Conservation (phyloP, 2,888 invertebrate species). For the Drosophila kokeensis region DNA sequence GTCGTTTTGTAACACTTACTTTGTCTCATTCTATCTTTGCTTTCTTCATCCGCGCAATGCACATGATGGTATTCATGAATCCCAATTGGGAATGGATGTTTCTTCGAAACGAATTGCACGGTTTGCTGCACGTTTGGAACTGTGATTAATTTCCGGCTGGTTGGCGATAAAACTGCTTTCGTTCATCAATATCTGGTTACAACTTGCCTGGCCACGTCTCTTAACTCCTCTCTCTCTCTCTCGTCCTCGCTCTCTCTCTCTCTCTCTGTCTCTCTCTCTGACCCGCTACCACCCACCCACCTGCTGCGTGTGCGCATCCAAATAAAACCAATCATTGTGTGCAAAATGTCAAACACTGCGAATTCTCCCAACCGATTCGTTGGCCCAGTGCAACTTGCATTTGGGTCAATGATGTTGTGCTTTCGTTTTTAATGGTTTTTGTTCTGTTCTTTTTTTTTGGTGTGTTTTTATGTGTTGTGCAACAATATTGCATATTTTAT, state of each 20-base stretch:
- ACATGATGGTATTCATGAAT: constrained; percentile 15
- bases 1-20: constrained; percentile 6
- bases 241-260: not conserved
- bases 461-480: constrained; percentile 21
- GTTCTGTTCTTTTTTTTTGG: constrained; percentile 1
- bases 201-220: constrained; percentile 10
- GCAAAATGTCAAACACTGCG: constrained; percentile 59
- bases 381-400: constrained; percentile 48
- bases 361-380: constrained; percentile 27
- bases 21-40: not conserved
- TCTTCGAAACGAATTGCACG: constrained; percentile 37
- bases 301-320: constrained; percentile 58
- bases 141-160: constrained; percentile 69
- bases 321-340: constrained; percentile 65
- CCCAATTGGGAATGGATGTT: constrained; percentile 19
- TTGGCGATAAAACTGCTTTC: constrained; percentile 68
- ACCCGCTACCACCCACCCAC: not conserved
- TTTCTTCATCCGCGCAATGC: constrained; percentile 12
- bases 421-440: constrained; percentile 39
- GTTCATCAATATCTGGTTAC: constrained; percentile 68
- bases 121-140: constrained; percentile 58
- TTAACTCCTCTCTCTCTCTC: not conserved
- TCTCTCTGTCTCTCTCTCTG: too few species aligned
- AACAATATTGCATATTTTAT: constrained; percentile 56
- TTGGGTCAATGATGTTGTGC: constrained; percentile 65